These are phyloP conservation scores for Haliclystus octoradiatus DNA, from an alignment of 30 jellyfish, hydroid and myxozoan genomes.

Conservation along the genomic window DNA sequence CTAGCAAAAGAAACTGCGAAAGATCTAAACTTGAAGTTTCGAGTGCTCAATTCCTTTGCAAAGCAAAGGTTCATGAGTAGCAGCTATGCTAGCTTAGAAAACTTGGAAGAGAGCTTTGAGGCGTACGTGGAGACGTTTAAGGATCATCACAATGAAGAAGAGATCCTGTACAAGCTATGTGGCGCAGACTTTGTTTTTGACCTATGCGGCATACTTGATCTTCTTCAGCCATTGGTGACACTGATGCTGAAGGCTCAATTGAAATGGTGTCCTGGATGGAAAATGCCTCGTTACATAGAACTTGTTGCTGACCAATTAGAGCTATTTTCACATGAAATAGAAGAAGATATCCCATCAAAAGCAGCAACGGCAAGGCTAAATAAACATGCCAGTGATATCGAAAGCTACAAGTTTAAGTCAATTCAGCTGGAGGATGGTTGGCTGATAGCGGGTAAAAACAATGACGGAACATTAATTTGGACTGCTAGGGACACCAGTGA, in stretches of 20 bases:
- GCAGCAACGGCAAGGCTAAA: constrained; percentile 10
- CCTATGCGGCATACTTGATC: constrained; percentile 5
- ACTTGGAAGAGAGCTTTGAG: neutral
- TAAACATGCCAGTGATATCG: neutral
- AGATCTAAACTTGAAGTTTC: neutral
- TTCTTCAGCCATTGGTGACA: constrained; percentile 1
- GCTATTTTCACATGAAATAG: constrained; percentile 6
- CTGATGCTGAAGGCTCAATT: constrained; percentile 15
- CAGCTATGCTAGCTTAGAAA: constrained; percentile 3
- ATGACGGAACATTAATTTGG: constrained; percentile 7
- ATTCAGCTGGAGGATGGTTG: constrained; percentile 6
- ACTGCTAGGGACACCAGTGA: constrained; percentile 2
- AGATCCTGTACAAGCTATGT: constrained; percentile 9
- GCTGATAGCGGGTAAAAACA: constrained; percentile 9
- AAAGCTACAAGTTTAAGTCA: neutral
- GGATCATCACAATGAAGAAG: constrained; percentile 14
- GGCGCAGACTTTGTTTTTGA: constrained; percentile 8
- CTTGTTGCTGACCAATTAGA: neutral
- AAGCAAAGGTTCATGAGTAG: constrained; percentile 14
- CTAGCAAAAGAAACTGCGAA: constrained; percentile 7
- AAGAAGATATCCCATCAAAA: constrained; percentile 12
- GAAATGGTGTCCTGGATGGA: constrained; percentile 11
- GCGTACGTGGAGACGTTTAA: constrained; percentile 9
- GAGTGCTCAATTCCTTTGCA: constrained; percentile 4
- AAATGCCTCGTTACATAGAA: neutral